Evolutionary conservation across 2,113 vertebrate genomes (phyloP).

Genomic region (Cranoglanis bouderius): DNA sequence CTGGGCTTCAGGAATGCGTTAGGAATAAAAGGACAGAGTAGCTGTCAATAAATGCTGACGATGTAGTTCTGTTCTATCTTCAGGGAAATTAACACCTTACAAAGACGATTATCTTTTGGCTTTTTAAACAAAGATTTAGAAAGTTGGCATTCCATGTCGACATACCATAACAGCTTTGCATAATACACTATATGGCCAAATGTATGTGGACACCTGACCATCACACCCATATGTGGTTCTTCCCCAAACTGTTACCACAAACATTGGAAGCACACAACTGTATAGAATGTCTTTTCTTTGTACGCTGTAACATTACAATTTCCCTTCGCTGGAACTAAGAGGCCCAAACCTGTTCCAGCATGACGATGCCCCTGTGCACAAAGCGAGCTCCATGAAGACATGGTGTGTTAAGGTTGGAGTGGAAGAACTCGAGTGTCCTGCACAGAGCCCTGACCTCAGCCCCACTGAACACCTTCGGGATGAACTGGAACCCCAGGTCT

Average conservation of each 20-base stretch:
- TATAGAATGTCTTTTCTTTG: not conserved
- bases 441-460: not conserved
- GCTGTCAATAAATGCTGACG: conserved; percentile 50
- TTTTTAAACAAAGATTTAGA: conserved; percentile 34
- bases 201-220: not conserved
- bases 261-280: not conserved
- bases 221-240: not conserved
- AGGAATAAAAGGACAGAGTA: conserved; percentile 19
- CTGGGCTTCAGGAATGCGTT: not conserved
- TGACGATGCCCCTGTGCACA: not conserved
- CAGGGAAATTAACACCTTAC: conserved; percentile 22
- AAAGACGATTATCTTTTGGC: conserved; percentile 23
- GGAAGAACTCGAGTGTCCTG: not conserved
- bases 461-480: not conserved
- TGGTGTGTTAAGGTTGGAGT: not conserved
- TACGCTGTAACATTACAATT: too few relatives aligned
- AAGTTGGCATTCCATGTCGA: conserved; percentile 31
- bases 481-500: not conserved
- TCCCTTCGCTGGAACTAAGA: not conserved
- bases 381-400: not conserved
- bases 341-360: not conserved
- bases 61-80: conserved; percentile 33
- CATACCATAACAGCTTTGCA: not conserved
- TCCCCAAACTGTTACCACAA: not conserved
- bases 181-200: not conserved